These are phyloP conservation scores for Schizaphis graminum DNA, from an alignment of 2,888 invertebrate genomes.

Conservation along the genomic window DNA sequence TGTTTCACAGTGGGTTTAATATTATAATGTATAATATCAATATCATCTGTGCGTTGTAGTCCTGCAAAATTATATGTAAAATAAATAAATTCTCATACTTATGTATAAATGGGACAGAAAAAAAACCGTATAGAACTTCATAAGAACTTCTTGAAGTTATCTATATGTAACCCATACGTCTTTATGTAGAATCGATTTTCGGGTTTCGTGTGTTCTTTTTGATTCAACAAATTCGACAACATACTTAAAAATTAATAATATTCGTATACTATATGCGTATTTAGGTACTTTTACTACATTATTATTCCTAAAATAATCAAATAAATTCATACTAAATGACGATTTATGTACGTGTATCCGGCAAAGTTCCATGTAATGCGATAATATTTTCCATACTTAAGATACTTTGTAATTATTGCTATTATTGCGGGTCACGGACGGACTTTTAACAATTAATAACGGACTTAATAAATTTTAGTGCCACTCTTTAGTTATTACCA, in stretches of 20 bases:
- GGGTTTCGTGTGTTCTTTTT: background rate
- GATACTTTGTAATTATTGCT: background rate
- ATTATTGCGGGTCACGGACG: background rate
- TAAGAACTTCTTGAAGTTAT: background rate
- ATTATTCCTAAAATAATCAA: background rate
- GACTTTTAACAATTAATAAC: background rate
- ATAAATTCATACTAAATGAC: background rate
- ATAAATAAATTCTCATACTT: background rate
- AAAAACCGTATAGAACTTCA: background rate
- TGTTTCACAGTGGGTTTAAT: background rate
- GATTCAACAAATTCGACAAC: background rate
- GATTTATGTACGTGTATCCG: background rate
- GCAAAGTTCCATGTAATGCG: background rate
- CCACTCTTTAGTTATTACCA: background rate
- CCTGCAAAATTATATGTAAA: background rate
- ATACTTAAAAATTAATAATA: background rate
- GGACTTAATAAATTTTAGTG: background rate
- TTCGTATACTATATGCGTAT: background rate
- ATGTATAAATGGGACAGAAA: background rate
- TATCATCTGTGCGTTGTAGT: background rate
- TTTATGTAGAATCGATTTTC: background rate
- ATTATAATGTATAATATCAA: background rate
- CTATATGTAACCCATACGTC: background rate
- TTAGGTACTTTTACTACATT: background rate
- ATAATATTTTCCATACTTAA: background rate